A percentile compares a stretch with the other conserved stretches of the same genome.
phyloP scores from a whole-genome alignment of 2,797 vertebrate genomes.

The Enteromius mattozi region DNA sequence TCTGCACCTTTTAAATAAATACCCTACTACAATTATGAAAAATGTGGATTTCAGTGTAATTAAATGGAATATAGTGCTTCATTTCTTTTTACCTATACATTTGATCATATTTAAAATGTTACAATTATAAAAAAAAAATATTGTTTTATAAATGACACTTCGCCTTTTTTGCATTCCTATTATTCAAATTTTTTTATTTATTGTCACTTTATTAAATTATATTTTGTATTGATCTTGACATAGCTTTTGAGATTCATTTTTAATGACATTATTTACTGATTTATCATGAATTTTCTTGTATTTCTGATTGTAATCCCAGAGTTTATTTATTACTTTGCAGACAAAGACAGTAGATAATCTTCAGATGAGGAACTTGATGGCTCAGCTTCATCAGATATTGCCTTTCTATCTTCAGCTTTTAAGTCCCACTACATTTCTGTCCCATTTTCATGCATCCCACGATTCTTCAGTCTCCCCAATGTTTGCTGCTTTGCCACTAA shows the following conservation, averaged over 20 bases:
- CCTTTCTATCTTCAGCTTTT: neutral
- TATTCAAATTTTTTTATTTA: neutral
- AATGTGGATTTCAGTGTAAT: neutral
- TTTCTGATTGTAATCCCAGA: neutral
- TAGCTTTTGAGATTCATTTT: neutral
- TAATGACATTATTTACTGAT: neutral
- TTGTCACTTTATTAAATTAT: neutral
- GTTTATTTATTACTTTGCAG: neutral
- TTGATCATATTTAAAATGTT: neutral
- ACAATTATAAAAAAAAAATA: neutral
- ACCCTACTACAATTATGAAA: slow-evolving; percentile 18
- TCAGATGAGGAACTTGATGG: neutral
- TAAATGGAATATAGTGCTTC: neutral
- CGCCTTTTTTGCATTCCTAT: neutral
- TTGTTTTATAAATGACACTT: neutral
- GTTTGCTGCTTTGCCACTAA: slow-evolving; percentile 40
- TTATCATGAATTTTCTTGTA: neutral
- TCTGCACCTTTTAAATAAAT: neutral
- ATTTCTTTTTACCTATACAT: neutral
- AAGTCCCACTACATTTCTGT: slow-evolving; percentile 11
- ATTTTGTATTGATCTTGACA: neutral
- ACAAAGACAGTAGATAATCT: neutral
- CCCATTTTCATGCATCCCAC: slow-evolving; percentile 22
- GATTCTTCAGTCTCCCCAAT: neutral
- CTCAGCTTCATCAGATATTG: slow-evolving; percentile 16